Percentiles rank a stretch among this genome's conserved stretches.
These are phyloP conservation scores for Stegana nigrithorax DNA, from an alignment of 2,888 invertebrate species.

Conservation along the genomic window DNA sequence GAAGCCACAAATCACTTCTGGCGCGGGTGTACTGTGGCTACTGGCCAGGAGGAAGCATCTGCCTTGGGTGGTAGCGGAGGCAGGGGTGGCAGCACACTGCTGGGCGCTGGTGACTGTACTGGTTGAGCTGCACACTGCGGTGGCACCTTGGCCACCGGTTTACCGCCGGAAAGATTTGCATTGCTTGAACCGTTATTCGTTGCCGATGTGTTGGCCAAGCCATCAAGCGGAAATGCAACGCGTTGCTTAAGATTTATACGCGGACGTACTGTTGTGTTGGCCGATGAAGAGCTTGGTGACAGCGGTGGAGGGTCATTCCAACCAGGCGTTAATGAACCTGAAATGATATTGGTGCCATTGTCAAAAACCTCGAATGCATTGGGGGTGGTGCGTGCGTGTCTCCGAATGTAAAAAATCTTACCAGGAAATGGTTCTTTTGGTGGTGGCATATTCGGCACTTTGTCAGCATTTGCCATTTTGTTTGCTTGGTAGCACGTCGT, in stretches of 20 bases:
- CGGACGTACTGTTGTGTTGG: constrained; percentile 46
- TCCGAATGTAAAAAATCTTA: constrained; percentile 7
- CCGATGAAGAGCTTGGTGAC: constrained; percentile 39
- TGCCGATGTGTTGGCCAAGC: constrained; percentile 28
- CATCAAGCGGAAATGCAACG: constrained; percentile 63
- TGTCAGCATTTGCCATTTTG: constrained; percentile 33
- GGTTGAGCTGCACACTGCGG: constrained; percentile 41
- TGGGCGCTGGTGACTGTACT: constrained; percentile 39
- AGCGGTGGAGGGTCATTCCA: constrained; percentile 68
- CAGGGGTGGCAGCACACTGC: constrained; percentile 15
- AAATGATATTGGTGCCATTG: background rate
- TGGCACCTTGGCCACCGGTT: constrained; percentile 35
- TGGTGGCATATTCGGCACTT: constrained; percentile 40
- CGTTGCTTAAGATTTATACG: constrained; percentile 65
- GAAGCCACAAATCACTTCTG: too few species aligned
- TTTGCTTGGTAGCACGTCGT: too few species aligned
- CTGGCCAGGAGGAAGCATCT: constrained; percentile 27
- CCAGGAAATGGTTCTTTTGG: constrained; percentile 43
- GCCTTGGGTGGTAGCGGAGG: constrained; percentile 31
- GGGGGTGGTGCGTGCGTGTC: background rate
- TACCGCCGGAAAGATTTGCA: background rate
- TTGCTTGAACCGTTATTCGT: constrained; percentile 6
- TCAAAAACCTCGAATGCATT: background rate
- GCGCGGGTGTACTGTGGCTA: constrained; percentile 30
- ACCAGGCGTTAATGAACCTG: constrained; percentile 66